A percentile compares a stretch with the other conserved stretches of the same genome.
Conservation (phyloP, 2,113 vertebrate genomes). For the Struthidea cinerea region DNA sequence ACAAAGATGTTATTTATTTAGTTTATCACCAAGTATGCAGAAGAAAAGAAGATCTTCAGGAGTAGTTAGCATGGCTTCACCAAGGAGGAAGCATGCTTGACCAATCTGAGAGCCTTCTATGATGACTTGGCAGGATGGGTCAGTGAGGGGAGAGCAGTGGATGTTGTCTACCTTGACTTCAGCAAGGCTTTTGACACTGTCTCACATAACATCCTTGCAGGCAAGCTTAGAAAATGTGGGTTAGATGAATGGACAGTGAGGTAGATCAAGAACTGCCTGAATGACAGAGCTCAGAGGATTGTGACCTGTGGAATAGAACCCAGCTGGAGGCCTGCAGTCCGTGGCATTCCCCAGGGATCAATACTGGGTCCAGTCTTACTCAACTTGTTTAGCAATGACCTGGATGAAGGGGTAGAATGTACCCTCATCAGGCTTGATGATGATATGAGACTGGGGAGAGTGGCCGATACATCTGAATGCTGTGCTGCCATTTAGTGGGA, state of each 20-base stretch:
- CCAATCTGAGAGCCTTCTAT: not conserved
- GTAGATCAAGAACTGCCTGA: not conserved
- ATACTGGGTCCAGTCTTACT: not conserved
- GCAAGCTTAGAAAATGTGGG: not conserved
- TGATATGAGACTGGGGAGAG: not conserved
- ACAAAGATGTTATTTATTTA: not conserved
- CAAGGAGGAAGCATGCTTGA: not conserved
- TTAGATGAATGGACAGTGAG: not conserved
- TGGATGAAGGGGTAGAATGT: not conserved
- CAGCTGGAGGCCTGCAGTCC: not conserved
- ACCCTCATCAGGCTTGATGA: not conserved
- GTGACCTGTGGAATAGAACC: not conserved
- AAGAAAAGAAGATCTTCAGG: not conserved
- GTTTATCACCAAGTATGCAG: not conserved
- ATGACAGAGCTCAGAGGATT: not conserved
- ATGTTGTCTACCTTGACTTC: not conserved
- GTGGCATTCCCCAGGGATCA: not conserved
- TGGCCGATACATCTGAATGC: not conserved
- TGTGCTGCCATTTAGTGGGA: not conserved
- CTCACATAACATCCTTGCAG: not conserved
- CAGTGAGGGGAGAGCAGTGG: not conserved
- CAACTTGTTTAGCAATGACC: not conserved
- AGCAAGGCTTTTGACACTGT: not conserved
- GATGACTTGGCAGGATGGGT: too few species aligned
- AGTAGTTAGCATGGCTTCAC: not conserved